Conservation (phyloP, 2,888 invertebrate species). For the Dasypogon diadema region DNA sequence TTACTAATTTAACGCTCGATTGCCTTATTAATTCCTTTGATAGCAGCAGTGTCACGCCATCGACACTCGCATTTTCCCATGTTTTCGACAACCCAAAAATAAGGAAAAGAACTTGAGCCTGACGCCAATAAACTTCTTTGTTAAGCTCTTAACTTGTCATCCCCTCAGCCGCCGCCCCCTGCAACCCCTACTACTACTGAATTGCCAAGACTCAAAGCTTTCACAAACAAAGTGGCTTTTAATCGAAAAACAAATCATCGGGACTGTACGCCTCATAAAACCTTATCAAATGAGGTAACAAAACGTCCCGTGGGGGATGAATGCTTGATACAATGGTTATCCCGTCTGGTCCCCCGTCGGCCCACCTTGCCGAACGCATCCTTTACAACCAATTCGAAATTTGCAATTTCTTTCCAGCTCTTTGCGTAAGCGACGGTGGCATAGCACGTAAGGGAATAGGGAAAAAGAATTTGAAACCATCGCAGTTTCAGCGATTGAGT, state of each 20-base stretch:
- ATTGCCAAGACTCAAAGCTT: neutral
- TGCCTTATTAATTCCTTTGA: slow-evolving; percentile 46
- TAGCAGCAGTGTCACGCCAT: slow-evolving; percentile 14
- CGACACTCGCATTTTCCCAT: slow-evolving; percentile 35
- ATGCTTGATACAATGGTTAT: neutral
- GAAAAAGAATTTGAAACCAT: slow-evolving; percentile 12
- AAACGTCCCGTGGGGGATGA: neutral
- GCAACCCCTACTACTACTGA: neutral
- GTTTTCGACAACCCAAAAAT: neutral
- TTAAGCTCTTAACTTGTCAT: slow-evolving; percentile 5
- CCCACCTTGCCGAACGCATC: neutral
- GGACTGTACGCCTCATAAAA: slow-evolving; percentile 24
- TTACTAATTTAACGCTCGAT: slow-evolving; percentile 42
- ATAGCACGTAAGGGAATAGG: neutral
- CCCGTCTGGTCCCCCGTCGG: neutral
- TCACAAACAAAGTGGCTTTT: slow-evolving; percentile 24
- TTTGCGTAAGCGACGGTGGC: neutral
- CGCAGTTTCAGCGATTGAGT: slow-evolving; percentile 4
- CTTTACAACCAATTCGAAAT: neutral
- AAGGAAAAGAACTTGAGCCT: neutral
- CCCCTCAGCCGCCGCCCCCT: neutral
- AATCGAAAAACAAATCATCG: slow-evolving; percentile 46
- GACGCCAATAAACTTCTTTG: slow-evolving; percentile 14
- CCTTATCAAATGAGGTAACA: slow-evolving; percentile 4
- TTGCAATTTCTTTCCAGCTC: neutral